These are phyloP conservation scores for Tetranychus cinnabarinus DNA, from an alignment of 1,140 invertebrate genomes.

Conservation along the genomic window DNA sequence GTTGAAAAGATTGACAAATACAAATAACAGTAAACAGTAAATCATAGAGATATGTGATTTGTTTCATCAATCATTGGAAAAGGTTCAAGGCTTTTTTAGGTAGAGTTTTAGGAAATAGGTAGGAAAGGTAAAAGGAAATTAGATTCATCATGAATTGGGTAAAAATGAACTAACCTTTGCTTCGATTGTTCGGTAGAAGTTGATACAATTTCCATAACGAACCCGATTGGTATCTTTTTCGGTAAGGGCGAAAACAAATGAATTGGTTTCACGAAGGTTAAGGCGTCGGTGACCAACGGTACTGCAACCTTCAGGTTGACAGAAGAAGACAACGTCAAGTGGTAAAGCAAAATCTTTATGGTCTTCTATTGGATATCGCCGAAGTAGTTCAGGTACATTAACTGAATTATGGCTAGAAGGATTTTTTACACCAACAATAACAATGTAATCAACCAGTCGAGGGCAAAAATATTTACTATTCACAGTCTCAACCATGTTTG, in stretches of 20 bases:
- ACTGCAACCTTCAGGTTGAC: constrained; percentile 87
- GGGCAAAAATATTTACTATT: constrained; percentile 23
- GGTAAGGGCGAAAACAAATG: constrained; percentile 93
- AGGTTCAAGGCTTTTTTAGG: too few relatives aligned
- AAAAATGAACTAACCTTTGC: constrained; percentile 24
- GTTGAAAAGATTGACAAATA: too few relatives aligned
- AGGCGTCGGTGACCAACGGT: constrained; percentile 57
- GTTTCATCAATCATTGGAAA: too few relatives aligned
- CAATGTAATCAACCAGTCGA: constrained; percentile 62
- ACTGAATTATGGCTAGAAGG: constrained; percentile 11
- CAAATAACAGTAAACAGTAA: too few relatives aligned
- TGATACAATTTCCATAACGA: constrained; percentile 79
- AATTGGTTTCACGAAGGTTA: constrained; percentile 62
- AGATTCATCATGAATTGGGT: background rate
- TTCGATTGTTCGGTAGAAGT: constrained; percentile 78
- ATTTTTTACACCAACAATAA: constrained; percentile 63
- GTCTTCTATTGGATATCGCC: constrained; percentile 88
- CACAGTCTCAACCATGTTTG: background rate
- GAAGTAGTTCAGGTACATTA: constrained; percentile 61
- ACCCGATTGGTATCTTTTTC: constrained; percentile 82
- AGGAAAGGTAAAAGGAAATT: background rate
- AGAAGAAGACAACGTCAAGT: constrained; percentile 95
- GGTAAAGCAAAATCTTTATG: constrained; percentile 87
- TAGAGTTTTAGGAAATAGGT: background rate
- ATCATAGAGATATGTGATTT: too few relatives aligned